Conservation (phyloP, 2,113 vertebrate genomes). For the Alligator sinensis region DNA sequence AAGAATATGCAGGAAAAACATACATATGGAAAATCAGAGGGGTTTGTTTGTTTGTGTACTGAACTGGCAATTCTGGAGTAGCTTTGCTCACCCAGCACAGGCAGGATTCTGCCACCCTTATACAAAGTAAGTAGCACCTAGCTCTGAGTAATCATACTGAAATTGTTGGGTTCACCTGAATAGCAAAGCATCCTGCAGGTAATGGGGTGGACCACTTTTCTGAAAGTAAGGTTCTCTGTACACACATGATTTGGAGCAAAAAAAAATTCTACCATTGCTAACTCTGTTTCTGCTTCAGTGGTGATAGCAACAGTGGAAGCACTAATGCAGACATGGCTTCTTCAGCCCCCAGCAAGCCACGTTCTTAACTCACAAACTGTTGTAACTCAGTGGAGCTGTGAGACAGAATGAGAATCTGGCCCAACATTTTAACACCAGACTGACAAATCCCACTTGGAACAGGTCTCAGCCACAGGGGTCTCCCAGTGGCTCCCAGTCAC, state of each 20-base stretch:
- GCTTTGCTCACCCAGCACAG: neutral
- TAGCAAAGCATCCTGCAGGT: neutral
- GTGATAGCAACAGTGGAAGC: neutral
- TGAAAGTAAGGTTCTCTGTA: neutral
- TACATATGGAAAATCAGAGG: constrained; percentile 45
- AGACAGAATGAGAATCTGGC: neutral
- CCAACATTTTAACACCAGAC: neutral
- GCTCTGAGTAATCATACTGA: neutral
- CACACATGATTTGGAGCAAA: rapidly evolving
- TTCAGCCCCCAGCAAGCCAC: rapidly evolving
- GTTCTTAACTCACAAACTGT: neutral
- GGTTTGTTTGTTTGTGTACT: constrained; percentile 52
- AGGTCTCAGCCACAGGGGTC: neutral
- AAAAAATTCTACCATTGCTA: neutral
- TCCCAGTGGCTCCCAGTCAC: neutral
- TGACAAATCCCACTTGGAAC: neutral
- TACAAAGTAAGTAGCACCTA: neutral
- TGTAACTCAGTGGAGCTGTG: neutral
- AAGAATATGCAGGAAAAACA: constrained; percentile 60
- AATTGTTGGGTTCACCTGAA: neutral
- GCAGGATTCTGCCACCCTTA: neutral
- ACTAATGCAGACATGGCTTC: neutral
- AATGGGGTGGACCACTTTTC: neutral
- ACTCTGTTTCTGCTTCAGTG: neutral
- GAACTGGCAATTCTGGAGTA: constrained; percentile 41